phyloP scores from a whole-genome alignment of 2,797 vertebrate species.

The Brotula barbata region DNA sequence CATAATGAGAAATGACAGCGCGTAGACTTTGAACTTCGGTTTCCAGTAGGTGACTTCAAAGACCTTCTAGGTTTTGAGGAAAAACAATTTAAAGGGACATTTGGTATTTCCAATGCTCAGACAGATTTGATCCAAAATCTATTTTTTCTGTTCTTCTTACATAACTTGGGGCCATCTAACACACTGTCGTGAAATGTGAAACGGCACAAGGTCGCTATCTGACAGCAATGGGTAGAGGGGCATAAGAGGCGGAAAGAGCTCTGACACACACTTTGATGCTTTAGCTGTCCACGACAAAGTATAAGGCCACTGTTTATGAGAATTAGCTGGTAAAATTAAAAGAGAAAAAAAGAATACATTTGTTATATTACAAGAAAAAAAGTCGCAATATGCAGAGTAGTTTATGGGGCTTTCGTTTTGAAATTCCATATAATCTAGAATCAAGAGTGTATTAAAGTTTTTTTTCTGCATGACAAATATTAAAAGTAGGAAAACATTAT shows the following conservation, averaged over 20 bases:
- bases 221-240: neutral
- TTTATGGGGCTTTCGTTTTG: too few species aligned
- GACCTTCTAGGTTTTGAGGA: neutral
- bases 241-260: neutral
- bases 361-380: too few species aligned
- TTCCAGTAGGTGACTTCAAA: conserved; percentile 21
- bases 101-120: conserved; percentile 52
- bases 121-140: neutral
- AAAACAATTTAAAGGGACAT: conserved; percentile 45
- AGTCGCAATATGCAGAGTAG: too few species aligned
- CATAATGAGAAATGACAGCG: conserved; percentile 34
- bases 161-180: conserved; percentile 16
- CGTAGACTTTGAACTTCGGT: conserved; percentile 10
- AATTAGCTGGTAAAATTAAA: too few species aligned
- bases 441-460: too few species aligned
- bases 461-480: too few species aligned
- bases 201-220: conserved; percentile 14
- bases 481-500: neutral
- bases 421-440: too few species aligned
- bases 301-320: too few species aligned
- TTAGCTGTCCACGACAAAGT: neutral
- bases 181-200: conserved; percentile 10
- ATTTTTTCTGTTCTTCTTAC: conserved; percentile 11
- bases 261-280: neutral
- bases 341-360: too few species aligned